A percentile compares a stretch with the other conserved stretches of the same genome.
Evolutionary conservation across 1,140 invertebrate genomes (phyloP).

Genomic region (Zaprionus kolodkinae): DNA sequence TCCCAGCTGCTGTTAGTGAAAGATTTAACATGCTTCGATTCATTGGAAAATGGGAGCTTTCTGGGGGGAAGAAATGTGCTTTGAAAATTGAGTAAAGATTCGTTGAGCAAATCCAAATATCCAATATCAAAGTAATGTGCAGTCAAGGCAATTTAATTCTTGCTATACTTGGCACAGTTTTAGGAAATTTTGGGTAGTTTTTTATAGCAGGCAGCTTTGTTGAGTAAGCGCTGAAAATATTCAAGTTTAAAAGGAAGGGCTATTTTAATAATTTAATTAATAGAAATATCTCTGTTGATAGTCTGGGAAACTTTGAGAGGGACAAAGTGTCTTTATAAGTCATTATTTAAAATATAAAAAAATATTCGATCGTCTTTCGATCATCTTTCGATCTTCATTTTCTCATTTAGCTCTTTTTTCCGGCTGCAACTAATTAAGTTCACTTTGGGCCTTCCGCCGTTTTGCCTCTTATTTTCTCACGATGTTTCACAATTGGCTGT

Average conservation of each 20-base stretch:
- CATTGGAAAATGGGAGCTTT: conserved; percentile 10
- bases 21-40: conserved; percentile 38
- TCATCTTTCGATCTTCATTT: neutral
- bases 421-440: conserved; percentile 5
- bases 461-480: conserved; percentile 55
- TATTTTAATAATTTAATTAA: too few relatives aligned
- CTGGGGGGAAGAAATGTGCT: neutral
- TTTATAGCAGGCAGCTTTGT: neutral
- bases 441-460: conserved; percentile 7
- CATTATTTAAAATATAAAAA: too few relatives aligned
- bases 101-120: neutral
- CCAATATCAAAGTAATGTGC: neutral
- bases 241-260: too few relatives aligned
- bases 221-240: neutral
- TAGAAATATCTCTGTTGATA: too few relatives aligned
- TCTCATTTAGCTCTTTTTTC: neutral
- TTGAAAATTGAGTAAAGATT: conserved; percentile 3
- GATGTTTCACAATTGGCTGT: conserved; percentile 38
- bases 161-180: neutral
- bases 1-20: conserved; percentile 56
- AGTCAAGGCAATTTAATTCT: neutral
- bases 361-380: neutral
- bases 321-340: too few relatives aligned
- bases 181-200: neutral
- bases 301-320: too few relatives aligned